These are phyloP conservation scores for Coelopa pilipes DNA, from an alignment of 2,888 invertebrate species.

Conservation along the genomic window DNA sequence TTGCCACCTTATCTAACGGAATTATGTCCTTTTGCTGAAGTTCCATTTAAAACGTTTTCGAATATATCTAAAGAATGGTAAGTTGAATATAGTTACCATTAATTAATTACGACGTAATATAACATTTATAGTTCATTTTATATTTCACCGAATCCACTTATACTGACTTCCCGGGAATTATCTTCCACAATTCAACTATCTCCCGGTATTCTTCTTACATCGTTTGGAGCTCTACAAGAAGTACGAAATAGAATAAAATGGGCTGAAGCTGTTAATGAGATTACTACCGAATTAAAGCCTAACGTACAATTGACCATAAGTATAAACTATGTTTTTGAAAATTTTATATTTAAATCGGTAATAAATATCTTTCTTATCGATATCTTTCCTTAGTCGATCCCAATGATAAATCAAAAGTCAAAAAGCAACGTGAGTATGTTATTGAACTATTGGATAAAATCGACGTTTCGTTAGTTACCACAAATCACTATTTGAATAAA, in stretches of 20 bases:
- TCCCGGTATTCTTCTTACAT: constrained; percentile 62
- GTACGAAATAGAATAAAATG: constrained; percentile 61
- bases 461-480: constrained; percentile 43
- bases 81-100: too few relatives aligned
- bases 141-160: too few relatives aligned
- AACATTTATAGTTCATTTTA: constrained; percentile 59
- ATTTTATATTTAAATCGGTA: too few relatives aligned
- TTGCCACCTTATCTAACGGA: constrained; percentile 58
- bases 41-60: constrained; percentile 57
- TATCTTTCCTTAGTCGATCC: constrained; percentile 54
- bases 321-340: too few relatives aligned
- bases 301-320: constrained; percentile 60
- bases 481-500: constrained; percentile 54
- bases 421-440: constrained; percentile 59
- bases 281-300: constrained; percentile 59
- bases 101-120: too few relatives aligned
- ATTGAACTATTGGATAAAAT: constrained; percentile 51
- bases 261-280: constrained; percentile 60
- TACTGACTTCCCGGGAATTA: constrained; percentile 59
- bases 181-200: constrained; percentile 60
- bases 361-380: too few relatives aligned
- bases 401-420: constrained; percentile 50
- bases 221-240: constrained; percentile 62
- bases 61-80: constrained; percentile 58
- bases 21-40: constrained; percentile 58